Conservation (phyloP, 2,113 vertebrate genomes). For the Cyanocitta stelleri region DNA sequence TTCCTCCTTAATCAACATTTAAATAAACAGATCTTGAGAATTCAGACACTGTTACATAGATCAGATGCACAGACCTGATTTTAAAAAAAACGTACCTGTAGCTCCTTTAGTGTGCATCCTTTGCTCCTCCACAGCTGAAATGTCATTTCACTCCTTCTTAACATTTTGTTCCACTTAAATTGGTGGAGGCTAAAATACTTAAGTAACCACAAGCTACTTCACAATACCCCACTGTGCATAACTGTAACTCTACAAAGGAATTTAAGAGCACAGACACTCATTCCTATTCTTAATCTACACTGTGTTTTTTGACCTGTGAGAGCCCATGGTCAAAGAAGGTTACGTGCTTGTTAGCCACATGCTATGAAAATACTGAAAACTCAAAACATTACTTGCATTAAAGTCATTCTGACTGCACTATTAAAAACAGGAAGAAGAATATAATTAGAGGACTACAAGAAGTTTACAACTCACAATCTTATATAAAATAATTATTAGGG, state of each 20-base stretch:
- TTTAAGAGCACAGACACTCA: not conserved
- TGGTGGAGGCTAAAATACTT: not conserved
- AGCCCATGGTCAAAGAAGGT: not conserved
- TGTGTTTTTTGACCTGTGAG: not conserved
- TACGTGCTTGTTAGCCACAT: not conserved
- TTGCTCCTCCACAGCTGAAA: not conserved
- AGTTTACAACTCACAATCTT: not conserved
- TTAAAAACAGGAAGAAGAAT: not conserved
- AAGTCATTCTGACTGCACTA: not conserved
- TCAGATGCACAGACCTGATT: not conserved
- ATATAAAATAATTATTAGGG: not conserved
- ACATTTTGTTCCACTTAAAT: not conserved
- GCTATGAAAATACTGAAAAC: not conserved
- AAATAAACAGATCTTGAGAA: not conserved
- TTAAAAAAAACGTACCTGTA: not conserved
- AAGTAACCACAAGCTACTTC: not conserved
- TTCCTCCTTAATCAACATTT: not conserved
- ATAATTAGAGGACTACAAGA: not conserved
- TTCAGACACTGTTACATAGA: not conserved
- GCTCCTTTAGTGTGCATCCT: not conserved
- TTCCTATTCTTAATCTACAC: not conserved
- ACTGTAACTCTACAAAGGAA: not conserved
- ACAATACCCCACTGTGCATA: not conserved
- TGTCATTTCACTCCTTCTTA: not conserved
- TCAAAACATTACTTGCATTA: not conserved